These are phyloP conservation scores for Villa cingulata DNA, from an alignment of 2,888 invertebrate species.

Conservation along the genomic window DNA sequence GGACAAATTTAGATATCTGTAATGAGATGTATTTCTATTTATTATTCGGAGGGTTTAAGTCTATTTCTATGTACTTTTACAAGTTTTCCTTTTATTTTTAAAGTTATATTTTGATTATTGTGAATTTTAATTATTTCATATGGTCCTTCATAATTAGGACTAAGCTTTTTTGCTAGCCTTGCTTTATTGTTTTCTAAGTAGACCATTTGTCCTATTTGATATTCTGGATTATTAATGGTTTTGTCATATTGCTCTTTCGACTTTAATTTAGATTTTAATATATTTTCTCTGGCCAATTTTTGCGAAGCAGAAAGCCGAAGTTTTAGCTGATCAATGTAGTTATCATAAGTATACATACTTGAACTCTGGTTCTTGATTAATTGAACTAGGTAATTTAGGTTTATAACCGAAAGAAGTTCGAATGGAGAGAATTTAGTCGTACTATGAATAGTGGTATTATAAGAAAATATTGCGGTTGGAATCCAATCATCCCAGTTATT, in stretches of 20 bases:
- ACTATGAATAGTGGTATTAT: slow-evolving; percentile 22
- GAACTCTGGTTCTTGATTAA: slow-evolving; percentile 4
- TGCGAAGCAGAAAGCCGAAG: slow-evolving; percentile 6
- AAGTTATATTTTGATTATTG: slow-evolving; percentile 1
- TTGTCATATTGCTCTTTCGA: slow-evolving; percentile 6
- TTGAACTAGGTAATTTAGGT: slow-evolving; percentile 5
- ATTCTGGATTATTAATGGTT: slow-evolving; percentile 1
- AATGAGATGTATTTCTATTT: too few species aligned
- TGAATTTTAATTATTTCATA: slow-evolving; percentile 5
- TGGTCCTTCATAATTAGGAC: slow-evolving; percentile 7
- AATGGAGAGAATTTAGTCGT: slow-evolving; percentile 25
- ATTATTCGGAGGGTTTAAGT: slow-evolving; percentile 2
- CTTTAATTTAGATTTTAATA: slow-evolving; percentile 5
- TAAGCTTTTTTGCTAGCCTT: slow-evolving; percentile 4
- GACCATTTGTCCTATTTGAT: slow-evolving; percentile 6
- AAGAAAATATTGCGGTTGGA: slow-evolving; percentile 21
- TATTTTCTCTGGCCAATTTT: slow-evolving; percentile 8
- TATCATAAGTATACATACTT: slow-evolving; percentile 9
- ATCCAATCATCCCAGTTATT: slow-evolving; percentile 24
- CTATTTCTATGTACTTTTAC: background rate
- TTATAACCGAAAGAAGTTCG: slow-evolving; percentile 9
- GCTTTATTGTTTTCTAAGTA: slow-evolving; percentile 7
- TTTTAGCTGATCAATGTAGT: slow-evolving; percentile 8
- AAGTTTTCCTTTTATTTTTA: slow-evolving; percentile 4
- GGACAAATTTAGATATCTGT: background rate